Conservation (phyloP, 2,113 vertebrate species). For the Glaucidium brasilianum region DNA sequence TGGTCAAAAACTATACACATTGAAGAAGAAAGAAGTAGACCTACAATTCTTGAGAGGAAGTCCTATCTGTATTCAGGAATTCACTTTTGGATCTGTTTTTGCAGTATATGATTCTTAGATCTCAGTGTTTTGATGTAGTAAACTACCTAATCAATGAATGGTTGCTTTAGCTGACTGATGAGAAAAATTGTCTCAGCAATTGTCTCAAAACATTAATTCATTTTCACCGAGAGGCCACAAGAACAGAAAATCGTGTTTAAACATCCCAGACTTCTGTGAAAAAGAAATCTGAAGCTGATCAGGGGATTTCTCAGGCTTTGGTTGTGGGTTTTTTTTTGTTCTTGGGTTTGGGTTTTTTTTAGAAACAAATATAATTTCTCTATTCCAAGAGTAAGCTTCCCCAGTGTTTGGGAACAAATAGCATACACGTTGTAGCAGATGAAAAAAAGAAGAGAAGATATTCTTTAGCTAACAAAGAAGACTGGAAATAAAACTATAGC, state of each 20-base stretch:
- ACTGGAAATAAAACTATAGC: neutral
- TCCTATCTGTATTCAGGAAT: neutral
- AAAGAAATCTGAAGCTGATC: neutral
- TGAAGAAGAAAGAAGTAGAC: neutral
- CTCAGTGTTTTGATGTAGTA: neutral
- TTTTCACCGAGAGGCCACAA: neutral
- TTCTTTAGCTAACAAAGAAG: neutral
- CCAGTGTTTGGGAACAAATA: neutral
- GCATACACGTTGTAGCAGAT: neutral
- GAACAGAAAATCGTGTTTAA: neutral
- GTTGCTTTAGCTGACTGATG: neutral
- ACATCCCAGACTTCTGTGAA: neutral
- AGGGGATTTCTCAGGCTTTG: neutral
- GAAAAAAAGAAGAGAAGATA: neutral
- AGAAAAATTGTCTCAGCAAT: neutral
- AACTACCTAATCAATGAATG: neutral
- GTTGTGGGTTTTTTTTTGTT: neutral
- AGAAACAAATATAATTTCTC: neutral
- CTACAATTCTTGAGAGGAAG: neutral
- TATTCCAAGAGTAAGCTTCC: neutral
- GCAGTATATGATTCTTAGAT: neutral
- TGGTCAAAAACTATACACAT: neutral
- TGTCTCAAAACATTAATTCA: neutral
- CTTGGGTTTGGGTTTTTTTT: neutral
- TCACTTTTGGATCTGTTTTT: neutral